Evolutionary conservation across 2,797 vertebrate species (phyloP).

Genomic region (Cetoscarus ocellatus): DNA sequence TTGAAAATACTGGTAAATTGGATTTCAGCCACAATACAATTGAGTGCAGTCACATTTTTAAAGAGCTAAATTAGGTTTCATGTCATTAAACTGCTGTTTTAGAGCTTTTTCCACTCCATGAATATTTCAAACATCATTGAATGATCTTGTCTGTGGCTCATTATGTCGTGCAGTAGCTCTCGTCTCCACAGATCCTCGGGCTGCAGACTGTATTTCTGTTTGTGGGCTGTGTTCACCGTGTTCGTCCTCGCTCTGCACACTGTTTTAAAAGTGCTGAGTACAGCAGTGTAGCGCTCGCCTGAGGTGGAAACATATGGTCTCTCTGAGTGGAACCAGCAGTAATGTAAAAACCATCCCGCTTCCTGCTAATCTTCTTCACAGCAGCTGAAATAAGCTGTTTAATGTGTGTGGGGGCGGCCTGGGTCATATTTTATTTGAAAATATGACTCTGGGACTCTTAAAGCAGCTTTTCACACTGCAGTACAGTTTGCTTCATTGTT

Average conservation of each 20-base stretch:
- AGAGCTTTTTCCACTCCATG: constrained; percentile 31
- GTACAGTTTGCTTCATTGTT: neutral
- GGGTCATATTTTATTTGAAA: constrained; percentile 29
- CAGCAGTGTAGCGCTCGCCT: constrained; percentile 65
- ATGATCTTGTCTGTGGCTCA: constrained; percentile 16
- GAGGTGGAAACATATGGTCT: constrained; percentile 81
- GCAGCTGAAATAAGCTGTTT: constrained; percentile 55
- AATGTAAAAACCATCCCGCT: constrained; percentile 70
- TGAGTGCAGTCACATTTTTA: too few species aligned
- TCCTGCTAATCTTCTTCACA: constrained; percentile 64
- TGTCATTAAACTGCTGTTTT: constrained; percentile 24
- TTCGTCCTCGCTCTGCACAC: constrained; percentile 54
- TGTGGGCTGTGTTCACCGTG: constrained; percentile 45
- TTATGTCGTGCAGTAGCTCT: constrained; percentile 24
- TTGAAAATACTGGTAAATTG: too few species aligned
- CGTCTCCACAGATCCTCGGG: constrained; percentile 19
- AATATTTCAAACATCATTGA: constrained; percentile 40
- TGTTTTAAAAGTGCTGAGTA: constrained; percentile 75
- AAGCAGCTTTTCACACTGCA: neutral
- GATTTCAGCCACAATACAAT: too few species aligned
- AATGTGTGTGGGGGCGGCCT: constrained; percentile 35
- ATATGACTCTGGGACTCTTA: constrained; percentile 25
- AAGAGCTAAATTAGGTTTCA: constrained; percentile 17
- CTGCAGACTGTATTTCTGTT: constrained; percentile 48
- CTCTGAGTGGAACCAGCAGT: constrained; percentile 77